Base-by-base conservation (phyloP, 2,888 invertebrate species). In the Lithophane leautieri region DNA sequence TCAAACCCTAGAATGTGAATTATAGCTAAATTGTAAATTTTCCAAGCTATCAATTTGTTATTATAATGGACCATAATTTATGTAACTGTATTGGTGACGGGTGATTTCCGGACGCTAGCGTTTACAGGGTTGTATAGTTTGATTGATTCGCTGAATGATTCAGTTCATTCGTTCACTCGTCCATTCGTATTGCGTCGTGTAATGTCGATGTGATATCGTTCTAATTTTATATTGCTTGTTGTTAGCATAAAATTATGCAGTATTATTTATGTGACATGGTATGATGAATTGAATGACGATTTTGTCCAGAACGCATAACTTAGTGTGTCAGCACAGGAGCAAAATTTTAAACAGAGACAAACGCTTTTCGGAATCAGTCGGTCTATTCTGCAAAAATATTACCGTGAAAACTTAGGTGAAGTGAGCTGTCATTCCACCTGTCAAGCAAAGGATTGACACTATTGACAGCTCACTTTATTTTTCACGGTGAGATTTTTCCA, bases 71-170 rank as follows among this genome's bases (percentile, higher is more conserved):
- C 63, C 56, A 82, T 82, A 44, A 72, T 74, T 63, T 65, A 85
- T 69, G 92, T 84, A 58, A 65, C 58, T 28, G 25, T 28, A 22
- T 63, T 65, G n/a, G 67, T 85, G 84, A 76, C 70, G 82, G 82
- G 78, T 63, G 66, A 70, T 72, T 82, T 83, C 83, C 78, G 92
- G 93, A 93, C 86, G 88, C 69, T 47, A 70, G 81, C 74, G 67
- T 85, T 82, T 77, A 63, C 60, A 82, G 71, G 61, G 83, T 73
- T 69, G 69, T 72, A 22, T 68, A 69, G 68, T 67, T 73, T 82
- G 82, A 82, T 86, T 83, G 78, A 73, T 81, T 80, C 74, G 60
- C 50, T 73, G 67, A 73, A 73, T 76, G 78, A 72, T 79, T 79
- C 78, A 62, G 70, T 81, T 79, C 74, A 79, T 28, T 71, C 28